Base-by-base conservation (phyloP, 2,797 vertebrate genomes). In the Phoxinus dragarum region DNA sequence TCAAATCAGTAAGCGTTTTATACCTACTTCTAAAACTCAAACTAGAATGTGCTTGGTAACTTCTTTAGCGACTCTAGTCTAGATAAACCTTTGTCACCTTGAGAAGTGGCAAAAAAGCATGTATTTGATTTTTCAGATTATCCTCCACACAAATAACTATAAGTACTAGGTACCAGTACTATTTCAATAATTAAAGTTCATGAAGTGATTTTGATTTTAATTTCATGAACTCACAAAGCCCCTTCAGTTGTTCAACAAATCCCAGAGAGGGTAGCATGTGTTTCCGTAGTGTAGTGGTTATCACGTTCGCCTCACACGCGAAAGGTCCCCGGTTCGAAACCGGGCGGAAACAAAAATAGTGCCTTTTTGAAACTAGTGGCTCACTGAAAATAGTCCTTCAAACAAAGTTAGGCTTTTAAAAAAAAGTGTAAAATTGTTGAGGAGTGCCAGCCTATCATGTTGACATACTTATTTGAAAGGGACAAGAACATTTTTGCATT, bases 231-330 rank as follows among this genome's bases (percentile, higher is more conserved):
- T 47, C 3, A 47, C 11, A 14, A 47, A 47, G 44, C 44, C 44
- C 11, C 44, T 14, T 47, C 3, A 14, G 11, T 47, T 47, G 11
- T 2, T 2, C 2, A 11, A 42, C 42, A 42, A 42, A 42, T 11
- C 42, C 42, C 6, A 7, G 0, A 0, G 6, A 0, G 40, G 0
- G 8, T 2, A 2, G 8, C 9, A 9, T 9, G 10, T 14, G 64
- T 67, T 68, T 68, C 67, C 67, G 36, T 38, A 68, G 67, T 68
- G 67, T 68, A 68, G 34, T 38, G 66, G 66, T 68, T 68, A 68
- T 68, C 66, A 68, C 34, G 34, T 68, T 68, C 36, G 67, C 67
- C 67, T 68, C 36, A 40, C 19, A 68, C 36, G 66, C 10, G 56
- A 61, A 61, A 61, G 56, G 56, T 61, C 23, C 56, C 56, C 9